These are phyloP conservation scores for Psococerastis gibbosa DNA, from an alignment of 2,888 invertebrate species.

Conservation along the genomic window DNA sequence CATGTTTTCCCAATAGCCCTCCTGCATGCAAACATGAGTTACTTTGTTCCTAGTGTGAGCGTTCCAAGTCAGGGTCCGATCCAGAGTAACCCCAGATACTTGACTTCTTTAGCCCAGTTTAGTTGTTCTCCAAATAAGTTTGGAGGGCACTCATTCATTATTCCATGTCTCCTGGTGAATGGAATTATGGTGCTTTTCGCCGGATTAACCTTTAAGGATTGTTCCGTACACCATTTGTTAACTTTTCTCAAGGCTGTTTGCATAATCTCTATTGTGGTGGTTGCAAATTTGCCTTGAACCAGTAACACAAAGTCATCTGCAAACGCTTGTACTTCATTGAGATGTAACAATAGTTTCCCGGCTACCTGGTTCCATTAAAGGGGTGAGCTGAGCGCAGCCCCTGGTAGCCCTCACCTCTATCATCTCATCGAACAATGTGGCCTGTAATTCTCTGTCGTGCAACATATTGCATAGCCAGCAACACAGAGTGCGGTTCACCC, in stretches of 20 bases:
- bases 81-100: not conserved
- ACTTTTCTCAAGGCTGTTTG: not conserved
- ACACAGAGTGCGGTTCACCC: too few relatives aligned
- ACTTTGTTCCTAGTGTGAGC: not conserved
- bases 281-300: not conserved
- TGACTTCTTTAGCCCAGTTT: not conserved
- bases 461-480: too few relatives aligned
- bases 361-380: constrained; percentile 20
- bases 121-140: too few relatives aligned
- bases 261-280: not conserved
- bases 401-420: too few relatives aligned
- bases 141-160: not conserved
- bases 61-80: too few relatives aligned
- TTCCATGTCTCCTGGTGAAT: not conserved
- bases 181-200: not conserved
- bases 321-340: not conserved
- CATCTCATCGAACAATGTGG: too few relatives aligned
- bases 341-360: constrained; percentile 14
- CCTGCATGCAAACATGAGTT: not conserved
- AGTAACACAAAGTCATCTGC: not conserved
- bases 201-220: not conserved
- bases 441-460: too few relatives aligned
- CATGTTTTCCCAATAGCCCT: not conserved
- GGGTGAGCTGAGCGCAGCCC: constrained; percentile 21
- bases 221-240: not conserved